Conservation (phyloP, 2,888 invertebrate species). For the Brachylomia viminalis region DNA sequence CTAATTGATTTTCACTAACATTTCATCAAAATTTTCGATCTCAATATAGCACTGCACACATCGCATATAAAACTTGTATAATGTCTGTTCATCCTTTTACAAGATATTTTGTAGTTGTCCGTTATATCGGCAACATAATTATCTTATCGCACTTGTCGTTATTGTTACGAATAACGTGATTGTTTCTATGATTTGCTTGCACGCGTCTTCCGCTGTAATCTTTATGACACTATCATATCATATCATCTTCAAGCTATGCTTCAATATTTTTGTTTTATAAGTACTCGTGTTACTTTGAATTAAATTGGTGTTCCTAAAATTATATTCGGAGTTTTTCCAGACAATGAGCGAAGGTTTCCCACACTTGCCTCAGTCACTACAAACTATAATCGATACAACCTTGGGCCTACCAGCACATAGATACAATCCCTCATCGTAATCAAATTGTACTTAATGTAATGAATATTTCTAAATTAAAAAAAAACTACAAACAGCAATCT, state of each 20-base stretch:
- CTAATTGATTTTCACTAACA: conserved; percentile 58
- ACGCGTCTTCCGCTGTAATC: conserved; percentile 66
- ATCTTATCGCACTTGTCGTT: conserved; percentile 76
- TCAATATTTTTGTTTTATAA: conserved; percentile 35
- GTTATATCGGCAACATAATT: conserved; percentile 70
- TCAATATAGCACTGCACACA: conserved; percentile 10
- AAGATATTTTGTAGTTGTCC: conserved; percentile 64
- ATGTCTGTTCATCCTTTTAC: conserved; percentile 28
- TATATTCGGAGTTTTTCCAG: conserved; percentile 48
- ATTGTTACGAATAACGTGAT: conserved; percentile 73
- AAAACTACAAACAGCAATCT: conserved; percentile 57
- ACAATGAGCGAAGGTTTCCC: conserved; percentile 56
- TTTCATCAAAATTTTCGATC: conserved; percentile 26
- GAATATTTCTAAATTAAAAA: conserved; percentile 49
- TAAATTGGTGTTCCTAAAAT: conserved; percentile 54
- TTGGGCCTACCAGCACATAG: conserved; percentile 71
- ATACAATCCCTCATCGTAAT: conserved; percentile 68
- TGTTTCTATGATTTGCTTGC: conserved; percentile 70
- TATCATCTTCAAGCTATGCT: conserved; percentile 30
- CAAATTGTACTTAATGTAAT: conserved; percentile 62
- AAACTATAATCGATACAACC: conserved; percentile 72
- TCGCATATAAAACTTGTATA: conserved; percentile 21
- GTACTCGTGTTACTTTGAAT: conserved; percentile 59
- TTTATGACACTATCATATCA: conserved; percentile 58
- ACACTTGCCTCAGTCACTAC: conserved; percentile 52